A percentile compares a stretch with the other conserved stretches of the same genome.
Evolutionary conservation across 2,113 vertebrate genomes (phyloP).

Genomic region (Corapipo altera): DNA sequence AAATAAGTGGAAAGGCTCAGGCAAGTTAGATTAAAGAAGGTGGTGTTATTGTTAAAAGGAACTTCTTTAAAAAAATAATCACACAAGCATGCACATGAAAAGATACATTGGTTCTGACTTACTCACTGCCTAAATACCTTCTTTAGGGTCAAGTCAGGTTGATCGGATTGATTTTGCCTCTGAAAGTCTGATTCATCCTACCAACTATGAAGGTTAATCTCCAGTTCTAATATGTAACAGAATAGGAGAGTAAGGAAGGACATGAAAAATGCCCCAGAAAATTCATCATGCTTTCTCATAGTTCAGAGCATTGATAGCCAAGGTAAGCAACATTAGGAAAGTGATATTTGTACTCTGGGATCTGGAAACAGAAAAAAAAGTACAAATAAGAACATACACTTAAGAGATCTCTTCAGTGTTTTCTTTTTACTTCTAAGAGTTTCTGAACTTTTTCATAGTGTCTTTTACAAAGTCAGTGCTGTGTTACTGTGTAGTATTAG

Average conservation of each 20-base stretch:
- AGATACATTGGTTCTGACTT: slow-evolving; percentile 27
- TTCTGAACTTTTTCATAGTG: neutral
- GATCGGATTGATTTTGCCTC: slow-evolving; percentile 7
- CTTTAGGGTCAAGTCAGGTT: slow-evolving; percentile 36
- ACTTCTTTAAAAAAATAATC: slow-evolving; percentile 1
- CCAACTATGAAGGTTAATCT: neutral
- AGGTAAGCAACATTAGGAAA: neutral
- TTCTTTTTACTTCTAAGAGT: neutral
- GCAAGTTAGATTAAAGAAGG: neutral
- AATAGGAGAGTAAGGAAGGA: neutral
- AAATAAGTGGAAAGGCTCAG: neutral
- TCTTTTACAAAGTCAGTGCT: neutral
- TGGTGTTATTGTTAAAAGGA: slow-evolving; percentile 10
- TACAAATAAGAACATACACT: neutral
- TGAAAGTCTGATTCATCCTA: slow-evolving; percentile 51
- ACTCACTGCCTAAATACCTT: slow-evolving; percentile 34
- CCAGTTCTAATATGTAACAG: neutral
- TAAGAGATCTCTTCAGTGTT: neutral
- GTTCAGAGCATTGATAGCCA: neutral
- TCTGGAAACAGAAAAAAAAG: neutral
- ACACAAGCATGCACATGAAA: slow-evolving; percentile 53
- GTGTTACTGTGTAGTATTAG: neutral
- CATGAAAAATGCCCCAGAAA: neutral
- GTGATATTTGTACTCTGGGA: neutral
- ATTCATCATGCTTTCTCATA: neutral